Evolutionary conservation across 2,797 vertebrate species (phyloP).

Genomic region (Bufotes viridis): DNA sequence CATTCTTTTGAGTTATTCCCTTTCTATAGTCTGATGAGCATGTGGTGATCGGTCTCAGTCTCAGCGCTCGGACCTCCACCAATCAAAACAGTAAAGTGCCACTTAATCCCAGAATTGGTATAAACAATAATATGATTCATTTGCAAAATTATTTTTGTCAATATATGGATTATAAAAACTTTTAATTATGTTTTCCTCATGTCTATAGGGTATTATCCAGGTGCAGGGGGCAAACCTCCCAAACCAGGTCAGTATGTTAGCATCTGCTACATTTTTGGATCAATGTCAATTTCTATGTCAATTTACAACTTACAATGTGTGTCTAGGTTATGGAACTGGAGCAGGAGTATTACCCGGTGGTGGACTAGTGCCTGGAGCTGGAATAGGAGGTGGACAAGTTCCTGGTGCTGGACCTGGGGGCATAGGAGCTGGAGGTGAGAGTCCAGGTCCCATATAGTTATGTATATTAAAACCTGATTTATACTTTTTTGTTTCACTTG

Average conservation of each 20-base stretch:
- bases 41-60: no score
- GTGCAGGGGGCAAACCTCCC: slow-evolving; percentile 74
- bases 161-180: not conserved
- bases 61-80: no score
- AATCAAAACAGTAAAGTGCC: no score
- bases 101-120: not conserved
- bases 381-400: slow-evolving; percentile 30
- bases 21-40: no score
- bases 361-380: slow-evolving; percentile 26
- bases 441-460: not conserved
- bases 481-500: not conserved
- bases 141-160: not conserved
- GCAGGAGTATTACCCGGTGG: slow-evolving; percentile 20
- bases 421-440: slow-evolving; percentile 23
- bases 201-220: slow-evolving; percentile 68
- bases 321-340: slow-evolving; percentile 47
- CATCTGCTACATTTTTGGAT: not conserved
- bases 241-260: slow-evolving; percentile 64
- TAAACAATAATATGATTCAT: not conserved
- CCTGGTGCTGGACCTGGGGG: slow-evolving; percentile 20
- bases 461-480: not conserved
- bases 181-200: not conserved
- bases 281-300: not conserved
- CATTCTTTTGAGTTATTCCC: no score
- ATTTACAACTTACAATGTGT: not conserved